A percentile compares a stretch with the other conserved stretches of the same genome.
Evolutionary conservation across 2,113 vertebrate species (phyloP).

Genomic region (Tetrax tetrax): DNA sequence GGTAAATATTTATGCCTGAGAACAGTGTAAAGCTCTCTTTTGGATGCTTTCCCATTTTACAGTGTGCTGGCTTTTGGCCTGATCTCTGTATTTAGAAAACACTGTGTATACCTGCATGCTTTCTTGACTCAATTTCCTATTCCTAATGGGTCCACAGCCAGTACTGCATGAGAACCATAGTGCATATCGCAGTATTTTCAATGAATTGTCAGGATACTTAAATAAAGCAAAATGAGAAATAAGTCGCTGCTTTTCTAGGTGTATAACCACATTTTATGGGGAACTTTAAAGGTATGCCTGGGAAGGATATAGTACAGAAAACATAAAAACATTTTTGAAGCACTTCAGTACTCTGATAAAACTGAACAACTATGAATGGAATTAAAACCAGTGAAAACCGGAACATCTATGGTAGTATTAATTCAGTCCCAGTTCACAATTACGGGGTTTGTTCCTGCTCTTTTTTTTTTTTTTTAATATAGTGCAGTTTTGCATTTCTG

Average conservation of each 20-base stretch:
- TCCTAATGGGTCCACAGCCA: conserved; percentile 21
- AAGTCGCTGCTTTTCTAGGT: background rate
- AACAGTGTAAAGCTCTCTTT: conserved; percentile 61
- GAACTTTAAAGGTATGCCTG: background rate
- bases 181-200: conserved; percentile 3
- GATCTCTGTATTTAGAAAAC: conserved; percentile 68
- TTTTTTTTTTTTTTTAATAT: too few relatives aligned
- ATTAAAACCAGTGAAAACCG: background rate
- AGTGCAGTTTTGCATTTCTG: background rate
- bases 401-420: background rate
- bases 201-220: background rate
- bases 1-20: conserved; percentile 74
- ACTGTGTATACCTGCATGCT: conserved; percentile 63
- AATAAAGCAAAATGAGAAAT: conserved; percentile 13
- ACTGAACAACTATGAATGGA: background rate
- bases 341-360: background rate
- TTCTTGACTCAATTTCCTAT: conserved; percentile 56
- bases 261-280: background rate
- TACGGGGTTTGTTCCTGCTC: too few relatives aligned
- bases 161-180: background rate
- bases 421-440: too few relatives aligned
- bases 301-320: background rate
- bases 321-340: background rate
- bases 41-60: conserved; percentile 68
- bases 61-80: conserved; percentile 66